Base-by-base conservation (phyloP, 2,888 invertebrate species). In the Diaperis boleti region DNA sequence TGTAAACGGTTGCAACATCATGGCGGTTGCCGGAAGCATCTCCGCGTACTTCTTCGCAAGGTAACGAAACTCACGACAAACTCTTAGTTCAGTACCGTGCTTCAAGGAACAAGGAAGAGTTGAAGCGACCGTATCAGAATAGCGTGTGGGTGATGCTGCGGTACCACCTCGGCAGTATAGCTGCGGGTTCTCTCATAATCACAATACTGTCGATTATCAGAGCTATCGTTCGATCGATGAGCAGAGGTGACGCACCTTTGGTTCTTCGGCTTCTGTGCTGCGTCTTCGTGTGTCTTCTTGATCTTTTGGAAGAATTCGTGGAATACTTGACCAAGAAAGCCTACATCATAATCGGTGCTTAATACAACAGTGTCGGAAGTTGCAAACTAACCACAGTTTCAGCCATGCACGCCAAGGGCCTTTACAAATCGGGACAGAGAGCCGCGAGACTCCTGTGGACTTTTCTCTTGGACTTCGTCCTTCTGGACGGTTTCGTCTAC, bases 11-110 rank as follows among this genome's bases (percentile, higher is more conserved):
- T 86, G 86, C 68, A 87, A 89, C 70, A 86, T 88, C 72, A 83
- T 88, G 79, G 83, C 87, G 13, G 84, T 89, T 37, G 87, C 87
- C 22, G 85, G 86, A 2, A 82, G 87, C 6, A 86, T 88, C 4
- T 83, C 87, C 0, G 82, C 81, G 6, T 89, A 88, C 88, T 89
- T 86, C 73, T 89, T 88, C 73, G 81, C 85, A 8, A 84, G 85
- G 88, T 87, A n/a, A 72, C 70, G 69, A 10, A 20, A 8, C 22
- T 22, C n/a, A n/a, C 7, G 4, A 22, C 22, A 4, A 35, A 35
- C 3, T 22, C 22, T 6, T 11, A 10, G 3, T 8, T 10, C 35
- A 11, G 26, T 47, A 17, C 44, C 41, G 50, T 47, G 69, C 70
- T 55, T 39, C 4, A 5, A 44, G 18, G 1, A 1, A 26, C 10